Evolutionary conservation across 1,140 invertebrate genomes (phyloP), one percentile per base, ranked within the genome.

Genomic region (Halesus radiatus): DNA sequence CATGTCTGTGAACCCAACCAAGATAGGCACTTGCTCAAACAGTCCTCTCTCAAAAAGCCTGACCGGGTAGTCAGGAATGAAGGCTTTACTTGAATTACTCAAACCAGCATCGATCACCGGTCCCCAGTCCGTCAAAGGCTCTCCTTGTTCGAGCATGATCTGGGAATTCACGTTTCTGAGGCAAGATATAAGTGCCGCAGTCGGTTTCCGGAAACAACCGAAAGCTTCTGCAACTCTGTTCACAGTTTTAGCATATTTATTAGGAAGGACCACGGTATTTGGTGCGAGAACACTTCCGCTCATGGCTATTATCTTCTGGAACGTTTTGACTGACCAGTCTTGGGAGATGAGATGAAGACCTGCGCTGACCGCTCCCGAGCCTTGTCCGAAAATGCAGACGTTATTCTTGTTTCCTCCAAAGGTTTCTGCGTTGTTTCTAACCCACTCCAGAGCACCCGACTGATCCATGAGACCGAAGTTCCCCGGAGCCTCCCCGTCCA

Each of bases 401-500:
- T 96, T 95, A 18, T 93, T 90, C 0, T 94, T 89, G 84, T 97
- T 93, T 0, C 98, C 98, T 18, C 96, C 95, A 85, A 99, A 99
- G 56, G 89, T 86, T 76, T 93, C 91, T 15, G 98, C 97, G 85
- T 98, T 97, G 58, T 93, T 93, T 85, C 95, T 93, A 0, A 98
- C 92, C 96, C 96, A 98, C 82, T 93, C 92, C 29, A 98, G 87
- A 0, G 96, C 95, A 6, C 96, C 94, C 52, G 96, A 91, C 90
- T 98, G 97, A 85, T 99, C 97, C 89, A 96, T 92, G 83, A 99
- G 88, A 0, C 97, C 98, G 84, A 93, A 96, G 88, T 99, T 99
- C 15, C 97, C 98, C 0, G 96, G 93, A 1, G 95, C 93, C 85
- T 96, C 94, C 5, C 93, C 92, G 83, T 95, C 95, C 75, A 93